Percentiles rank a stretch among this genome's conserved stretches.
Evolutionary conservation across 2,888 invertebrate species (phyloP).

Genomic region (Andricus curvator): DNA sequence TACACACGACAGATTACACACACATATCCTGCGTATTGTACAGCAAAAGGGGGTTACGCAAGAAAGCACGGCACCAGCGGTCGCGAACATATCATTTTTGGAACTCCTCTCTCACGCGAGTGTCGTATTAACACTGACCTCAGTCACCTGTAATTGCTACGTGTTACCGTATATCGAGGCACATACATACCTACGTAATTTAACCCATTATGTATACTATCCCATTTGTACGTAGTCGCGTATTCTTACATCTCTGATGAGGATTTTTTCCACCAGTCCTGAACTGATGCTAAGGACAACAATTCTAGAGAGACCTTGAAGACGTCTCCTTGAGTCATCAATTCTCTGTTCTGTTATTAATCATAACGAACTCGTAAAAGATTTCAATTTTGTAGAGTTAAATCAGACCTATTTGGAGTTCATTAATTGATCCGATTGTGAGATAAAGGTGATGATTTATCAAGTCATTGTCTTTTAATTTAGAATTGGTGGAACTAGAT

Average conservation of each 20-base stretch:
- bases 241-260: conserved; percentile 13
- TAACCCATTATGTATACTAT: conserved; percentile 43
- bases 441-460: too few relatives aligned
- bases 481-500: too few relatives aligned
- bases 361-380: background rate
- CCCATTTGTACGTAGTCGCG: conserved; percentile 32
- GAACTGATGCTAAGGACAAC: conserved; percentile 16
- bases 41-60: conserved; percentile 58
- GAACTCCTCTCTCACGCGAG: conserved; percentile 75
- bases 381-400: background rate
- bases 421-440: background rate
- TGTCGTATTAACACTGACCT: conserved; percentile 77
- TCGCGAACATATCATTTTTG: conserved; percentile 76
- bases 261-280: conserved; percentile 14
- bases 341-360: background rate
- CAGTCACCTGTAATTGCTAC: conserved; percentile 76
- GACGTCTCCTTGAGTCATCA: background rate
- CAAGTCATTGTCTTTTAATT: too few relatives aligned
- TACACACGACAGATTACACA: too few relatives aligned
- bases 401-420: background rate
- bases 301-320: conserved; percentile 22
- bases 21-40: conserved; percentile 61
- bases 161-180: conserved; percentile 46
- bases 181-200: conserved; percentile 49
- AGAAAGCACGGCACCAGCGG: conserved; percentile 57